Base-by-base conservation (phyloP, 2,888 invertebrate genomes). In the Coenonympha arcania region DNA sequence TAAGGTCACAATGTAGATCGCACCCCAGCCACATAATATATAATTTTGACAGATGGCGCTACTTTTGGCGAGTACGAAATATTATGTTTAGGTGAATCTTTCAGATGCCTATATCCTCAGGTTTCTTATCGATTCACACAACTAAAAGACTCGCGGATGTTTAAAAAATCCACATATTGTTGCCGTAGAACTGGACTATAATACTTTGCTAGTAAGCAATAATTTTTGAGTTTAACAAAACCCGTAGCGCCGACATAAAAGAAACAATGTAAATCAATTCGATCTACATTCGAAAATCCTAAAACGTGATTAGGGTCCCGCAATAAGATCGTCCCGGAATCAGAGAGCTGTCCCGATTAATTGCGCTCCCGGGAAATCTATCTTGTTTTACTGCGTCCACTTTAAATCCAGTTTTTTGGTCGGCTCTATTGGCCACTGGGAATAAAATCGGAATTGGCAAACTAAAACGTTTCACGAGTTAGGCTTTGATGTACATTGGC, bases 331-430 rank as follows among this genome's bases (percentile, higher is more conserved):
- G 44, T 44, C 33, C 44, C 44, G 44, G 24, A 44, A 44, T 44
- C 44, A 44, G 34, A 44, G 34, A 33, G 44, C 44, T 44, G 44
- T 44, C 44, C 48, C 50, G 46, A 45, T 56, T 54, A 54, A 56
- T 56, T 54, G 56, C 39, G 18, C 56, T 52, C 50, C 6, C 30
- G 56, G 56, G 56, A 56, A 56, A 56, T 56, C 54, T 54, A 50
- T 52, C 50, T 49, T 52, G 48, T 52, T 56, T 54, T 54, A 44
- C 54, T 49, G 40, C 45, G 56, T 50, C 50, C 41, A 41, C 50
- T 52, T 52, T 52, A 52, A 54, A 52, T 50, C 45, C 37, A 43
- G 44, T 44, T 44, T 44, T 47, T 44, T 44, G 44, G 43, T 22
- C 31, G 43, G 11, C 34, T 34, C 44, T 44, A 44, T 44, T 6